These are phyloP conservation scores for Sarcophaga caerulescens DNA, from an alignment of 2,888 invertebrate genomes.

Conservation along the genomic window DNA sequence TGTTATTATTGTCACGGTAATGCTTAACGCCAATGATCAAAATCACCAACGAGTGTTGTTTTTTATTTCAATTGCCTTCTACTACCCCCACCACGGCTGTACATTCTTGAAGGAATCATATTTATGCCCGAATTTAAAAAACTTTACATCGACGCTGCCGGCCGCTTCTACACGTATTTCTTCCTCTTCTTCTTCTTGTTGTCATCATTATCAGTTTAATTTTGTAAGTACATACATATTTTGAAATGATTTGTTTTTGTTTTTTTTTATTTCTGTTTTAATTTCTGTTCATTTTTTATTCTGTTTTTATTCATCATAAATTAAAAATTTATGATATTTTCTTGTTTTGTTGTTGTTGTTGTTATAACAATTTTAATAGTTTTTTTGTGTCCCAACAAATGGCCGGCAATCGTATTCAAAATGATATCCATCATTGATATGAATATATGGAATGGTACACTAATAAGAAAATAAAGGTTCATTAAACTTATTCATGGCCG, in stretches of 20 bases:
- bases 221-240: neutral
- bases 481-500: too few species aligned
- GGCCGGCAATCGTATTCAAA: neutral
- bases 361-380: neutral
- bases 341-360: neutral
- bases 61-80: slow-evolving; percentile 19
- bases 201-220: neutral
- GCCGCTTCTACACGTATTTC: neutral
- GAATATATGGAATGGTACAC: too few species aligned
- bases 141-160: neutral
- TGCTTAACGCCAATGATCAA: slow-evolving; percentile 13
- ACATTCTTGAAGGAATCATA: neutral
- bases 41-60: slow-evolving; percentile 6
- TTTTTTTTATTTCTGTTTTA: neutral
- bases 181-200: neutral
- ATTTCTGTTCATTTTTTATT: neutral
- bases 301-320: too few species aligned
- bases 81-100: neutral
- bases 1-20: slow-evolving; percentile 27
- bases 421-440: neutral
- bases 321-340: neutral
- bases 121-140: slow-evolving; percentile 39
- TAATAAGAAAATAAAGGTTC: too few species aligned
- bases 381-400: neutral
- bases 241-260: neutral